Evolutionary conservation across 2,797 vertebrate species (phyloP), one percentile per base, ranked within the genome.

Genomic region (Lutjanus argentimaculatus): DNA sequence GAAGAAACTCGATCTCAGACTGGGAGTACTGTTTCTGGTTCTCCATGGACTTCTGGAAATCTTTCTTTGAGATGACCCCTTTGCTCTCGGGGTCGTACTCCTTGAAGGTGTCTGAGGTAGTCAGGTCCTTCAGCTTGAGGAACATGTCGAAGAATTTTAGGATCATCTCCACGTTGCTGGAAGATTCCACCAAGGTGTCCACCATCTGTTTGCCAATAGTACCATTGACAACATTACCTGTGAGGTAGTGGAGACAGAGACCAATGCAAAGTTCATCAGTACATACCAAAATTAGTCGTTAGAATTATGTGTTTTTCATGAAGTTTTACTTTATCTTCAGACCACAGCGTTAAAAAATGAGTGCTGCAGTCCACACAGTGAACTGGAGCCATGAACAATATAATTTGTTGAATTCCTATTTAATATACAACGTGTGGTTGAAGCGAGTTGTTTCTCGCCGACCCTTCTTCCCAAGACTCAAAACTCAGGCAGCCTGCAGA

Each of bases 141-240:
- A 99, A 99, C 99, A 99, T 99, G 93, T 99, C 99, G 56, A 99
- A 99, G 94, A 99, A 99, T 90, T 99, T 99, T 55, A 99, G 95
- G 90, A 99, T 99, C 98, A 99, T 99, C 95, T 99, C 99, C 86
- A 99, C 97, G 48, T 99, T 99, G 94, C 96, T 98, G 22, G 98
- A 99, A 40, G 99, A 99, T 71, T 99, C 99, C 84, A 99, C 97
- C 84, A 99, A 95, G 0, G 98, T 99, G 91, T 99, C 99, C 83
- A 99, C 99, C 99, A 99, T 99, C 93, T 99, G 99, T 93, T 99
- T 99, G 79, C 98, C 99, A 83, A 99, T 99, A 17, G 99, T 99
- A 67, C 99, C 99, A 78, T 99, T 99, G 88, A 99, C 99, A 83
- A 99, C 98, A 53, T 99, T 99, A 73, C 99, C 99, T 99, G 94